Evolutionary conservation across 2,113 vertebrate species (phyloP).

Genomic region (Prunella fulvescens): DNA sequence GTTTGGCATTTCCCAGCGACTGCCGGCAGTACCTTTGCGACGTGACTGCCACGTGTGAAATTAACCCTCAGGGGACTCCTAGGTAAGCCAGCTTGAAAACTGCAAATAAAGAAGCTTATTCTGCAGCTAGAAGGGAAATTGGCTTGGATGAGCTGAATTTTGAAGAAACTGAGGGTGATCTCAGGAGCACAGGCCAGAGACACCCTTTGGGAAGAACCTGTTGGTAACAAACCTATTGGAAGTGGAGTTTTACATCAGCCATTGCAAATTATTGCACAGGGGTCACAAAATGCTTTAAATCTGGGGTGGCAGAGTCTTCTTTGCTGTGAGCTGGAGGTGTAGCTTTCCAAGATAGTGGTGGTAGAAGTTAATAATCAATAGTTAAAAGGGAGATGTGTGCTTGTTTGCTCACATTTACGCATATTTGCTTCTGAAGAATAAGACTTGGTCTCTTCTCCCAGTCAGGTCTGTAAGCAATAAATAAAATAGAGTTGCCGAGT

Average conservation of each 20-base stretch:
- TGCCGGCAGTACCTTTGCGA: constrained; percentile 76
- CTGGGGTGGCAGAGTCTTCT: background rate
- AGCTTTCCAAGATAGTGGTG: background rate
- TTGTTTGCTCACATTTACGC: background rate
- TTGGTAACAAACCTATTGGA: background rate
- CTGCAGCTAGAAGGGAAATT: background rate
- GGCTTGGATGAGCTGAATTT: background rate
- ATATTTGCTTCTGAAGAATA: background rate
- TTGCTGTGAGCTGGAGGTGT: background rate
- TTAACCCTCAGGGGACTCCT: constrained; percentile 50
- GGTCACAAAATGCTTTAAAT: background rate
- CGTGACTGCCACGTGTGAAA: constrained; percentile 72
- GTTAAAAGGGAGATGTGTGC: background rate
- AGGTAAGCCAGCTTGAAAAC: constrained; percentile 44
- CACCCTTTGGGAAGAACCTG: background rate
- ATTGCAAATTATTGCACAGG: background rate
- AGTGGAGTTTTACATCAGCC: background rate
- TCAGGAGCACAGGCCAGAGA: background rate
- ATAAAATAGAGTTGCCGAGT: background rate
- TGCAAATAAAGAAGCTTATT: background rate
- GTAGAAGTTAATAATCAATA: background rate
- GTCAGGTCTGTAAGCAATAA: background rate
- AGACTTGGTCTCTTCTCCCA: background rate
- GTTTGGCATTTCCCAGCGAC: constrained; percentile 32
- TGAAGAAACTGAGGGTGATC: background rate